Percentiles rank a stretch among this genome's conserved stretches.
Evolutionary conservation across 2,888 invertebrate species (phyloP).

Genomic region (Hemaris fuciformis): DNA sequence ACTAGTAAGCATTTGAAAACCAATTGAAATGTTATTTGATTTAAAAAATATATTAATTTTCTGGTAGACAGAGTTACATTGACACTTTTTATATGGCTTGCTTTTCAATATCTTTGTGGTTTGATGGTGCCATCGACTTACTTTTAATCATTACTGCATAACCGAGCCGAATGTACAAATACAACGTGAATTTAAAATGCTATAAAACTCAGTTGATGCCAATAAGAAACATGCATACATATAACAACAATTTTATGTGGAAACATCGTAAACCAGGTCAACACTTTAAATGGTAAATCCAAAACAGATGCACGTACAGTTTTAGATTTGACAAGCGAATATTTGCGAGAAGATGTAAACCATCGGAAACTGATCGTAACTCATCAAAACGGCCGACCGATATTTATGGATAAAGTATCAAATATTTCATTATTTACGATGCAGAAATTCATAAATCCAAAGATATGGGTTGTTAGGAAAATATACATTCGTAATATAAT

Average conservation of each 20-base stretch:
- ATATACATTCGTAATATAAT: background rate
- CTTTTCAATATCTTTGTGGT: too few species aligned
- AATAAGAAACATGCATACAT: background rate
- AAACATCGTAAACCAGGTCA: background rate
- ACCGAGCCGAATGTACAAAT: too few species aligned
- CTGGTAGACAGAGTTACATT: too few species aligned
- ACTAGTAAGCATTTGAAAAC: too few species aligned
- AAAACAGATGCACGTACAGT: constrained; percentile 5
- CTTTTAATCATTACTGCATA: too few species aligned
- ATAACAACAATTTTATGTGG: background rate
- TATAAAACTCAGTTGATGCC: background rate
- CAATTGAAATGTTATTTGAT: too few species aligned
- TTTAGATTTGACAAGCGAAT: constrained; percentile 14
- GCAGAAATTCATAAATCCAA: background rate
- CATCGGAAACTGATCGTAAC: background rate
- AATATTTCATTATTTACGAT: background rate
- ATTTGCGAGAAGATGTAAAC: constrained; percentile 2
- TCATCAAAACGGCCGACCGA: background rate
- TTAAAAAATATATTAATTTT: too few species aligned
- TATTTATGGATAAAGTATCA: background rate
- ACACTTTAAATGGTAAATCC: background rate
- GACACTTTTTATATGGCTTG: too few species aligned
- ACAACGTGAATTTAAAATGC: too few species aligned
- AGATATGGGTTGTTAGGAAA: background rate
- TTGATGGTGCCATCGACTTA: too few species aligned